These are phyloP conservation scores for Cossypha dichroa DNA, from an alignment of 2,797 vertebrate species.

Conservation along the genomic window DNA sequence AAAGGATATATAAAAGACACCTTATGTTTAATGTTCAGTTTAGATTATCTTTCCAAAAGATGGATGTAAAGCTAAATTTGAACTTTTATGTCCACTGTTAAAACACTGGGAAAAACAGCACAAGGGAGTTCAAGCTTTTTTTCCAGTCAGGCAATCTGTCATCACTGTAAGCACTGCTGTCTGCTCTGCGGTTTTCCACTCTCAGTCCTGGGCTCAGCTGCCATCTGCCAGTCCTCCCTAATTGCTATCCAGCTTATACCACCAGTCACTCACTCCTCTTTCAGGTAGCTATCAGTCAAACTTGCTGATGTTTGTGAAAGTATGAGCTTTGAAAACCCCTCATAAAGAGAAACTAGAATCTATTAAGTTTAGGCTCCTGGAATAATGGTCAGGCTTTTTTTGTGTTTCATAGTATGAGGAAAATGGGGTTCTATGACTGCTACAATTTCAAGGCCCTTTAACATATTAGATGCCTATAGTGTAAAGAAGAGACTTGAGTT, in stretches of 20 bases:
- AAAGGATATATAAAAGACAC: neutral
- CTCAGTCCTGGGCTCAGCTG: conserved; percentile 35
- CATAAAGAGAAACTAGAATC: neutral
- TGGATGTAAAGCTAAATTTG: neutral
- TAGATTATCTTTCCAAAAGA: neutral
- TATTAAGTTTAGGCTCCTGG: neutral
- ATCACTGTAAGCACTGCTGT: conserved; percentile 41
- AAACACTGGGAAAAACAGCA: conserved; percentile 21
- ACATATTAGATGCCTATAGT: neutral
- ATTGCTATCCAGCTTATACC: conserved; percentile 14
- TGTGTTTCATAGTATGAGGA: neutral
- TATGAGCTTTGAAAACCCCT: neutral
- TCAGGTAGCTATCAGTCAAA: conserved; percentile 40
- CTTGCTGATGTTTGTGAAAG: conserved; percentile 3
- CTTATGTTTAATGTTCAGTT: neutral
- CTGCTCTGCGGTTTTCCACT: conserved; percentile 22
- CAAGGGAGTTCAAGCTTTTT: conserved; percentile 43
- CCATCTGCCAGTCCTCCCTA: conserved; percentile 65
- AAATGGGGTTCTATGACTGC: neutral
- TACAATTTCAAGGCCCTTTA: neutral
- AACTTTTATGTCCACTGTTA: conserved; percentile 28
- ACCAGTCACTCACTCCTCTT: conserved; percentile 41
- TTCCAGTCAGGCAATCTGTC: conserved; percentile 63
- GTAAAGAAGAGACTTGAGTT: neutral
- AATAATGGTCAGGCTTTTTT: neutral